Evolutionary conservation across 2,888 invertebrate species (phyloP), one percentile per base, ranked within the genome.

Genomic region (Ommatoiulus sabulosus): DNA sequence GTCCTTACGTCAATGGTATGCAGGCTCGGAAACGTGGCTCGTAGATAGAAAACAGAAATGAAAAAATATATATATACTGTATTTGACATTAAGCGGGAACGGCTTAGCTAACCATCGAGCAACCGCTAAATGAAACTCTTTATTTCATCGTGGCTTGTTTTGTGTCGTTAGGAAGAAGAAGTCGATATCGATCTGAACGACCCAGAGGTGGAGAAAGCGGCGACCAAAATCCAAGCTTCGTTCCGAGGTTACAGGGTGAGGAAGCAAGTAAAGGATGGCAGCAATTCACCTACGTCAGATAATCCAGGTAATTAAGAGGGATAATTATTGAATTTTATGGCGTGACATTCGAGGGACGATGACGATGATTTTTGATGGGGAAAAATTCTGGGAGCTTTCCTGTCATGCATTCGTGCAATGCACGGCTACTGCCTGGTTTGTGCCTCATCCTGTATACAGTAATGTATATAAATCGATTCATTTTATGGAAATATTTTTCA

Each of bases 171-270:
- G 84, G 91, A 97, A 92, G 96, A 97, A 92, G 94, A 97, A 92
- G 96, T 96, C 89, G 94, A 94, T 92, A 96, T 97, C 90, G 97
- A 97, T 93, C 94, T 97, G 90, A 94, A 95, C 90, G 97, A 97
- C 93, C 97, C 97, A 24, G 96, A 97, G 91, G 93, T 97, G 91
- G 91, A 94, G 94, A 90, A 91, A 17, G 91, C 91, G 5, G 97
- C 97, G 57, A 96, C 96, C 87, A 97, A 97, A 94, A 97, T 97
- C 92, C 97, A 97, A 93, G 97, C 97, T 8, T 96, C 97, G 24
- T 97, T 97, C 94, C 95, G 97, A 91, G 97, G 97, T 89, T 97
- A 97, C 93, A 95, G 97, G 95, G 96, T 96, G 85, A 95, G 96
- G 92, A 97, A 96, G 93, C 94, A 96, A 92, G 92, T 92, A 1